Percentiles rank a stretch among this genome's conserved stretches.
Evolutionary conservation across 35 echinoderm and acorn worm species (phyloP).

Genomic region (Acanthaster planci): DNA sequence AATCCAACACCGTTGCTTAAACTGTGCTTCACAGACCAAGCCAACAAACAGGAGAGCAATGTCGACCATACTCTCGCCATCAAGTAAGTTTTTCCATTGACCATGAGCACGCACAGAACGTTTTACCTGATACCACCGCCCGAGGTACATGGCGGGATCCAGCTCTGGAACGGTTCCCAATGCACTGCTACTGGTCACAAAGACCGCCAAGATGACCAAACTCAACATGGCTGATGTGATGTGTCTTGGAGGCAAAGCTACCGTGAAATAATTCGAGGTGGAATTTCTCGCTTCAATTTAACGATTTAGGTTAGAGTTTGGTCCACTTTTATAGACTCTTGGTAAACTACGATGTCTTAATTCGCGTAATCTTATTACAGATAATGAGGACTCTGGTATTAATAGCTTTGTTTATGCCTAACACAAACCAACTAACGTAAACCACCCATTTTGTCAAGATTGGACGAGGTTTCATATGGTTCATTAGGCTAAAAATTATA

Average conservation of each 20-base stretch:
- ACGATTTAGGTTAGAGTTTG: not conserved
- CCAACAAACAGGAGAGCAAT: too few species aligned
- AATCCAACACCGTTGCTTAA: too few species aligned
- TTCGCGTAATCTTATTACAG: slow-evolving; percentile 7
- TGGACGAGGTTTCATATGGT: too few species aligned
- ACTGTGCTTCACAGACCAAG: too few species aligned
- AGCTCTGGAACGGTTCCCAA: slow-evolving; percentile 62
- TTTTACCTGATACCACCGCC: slow-evolving; percentile 79
- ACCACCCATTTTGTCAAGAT: too few species aligned
- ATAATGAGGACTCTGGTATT: not conserved
- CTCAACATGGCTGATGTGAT: not conserved
- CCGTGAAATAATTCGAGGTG: not conserved
- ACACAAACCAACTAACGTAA: not conserved
- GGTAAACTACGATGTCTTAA: not conserved
- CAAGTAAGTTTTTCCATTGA: too few species aligned
- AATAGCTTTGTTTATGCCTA: not conserved
- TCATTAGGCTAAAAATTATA: too few species aligned
- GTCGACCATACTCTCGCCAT: too few species aligned
- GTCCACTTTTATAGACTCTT: not conserved
- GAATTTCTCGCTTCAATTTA: not conserved
- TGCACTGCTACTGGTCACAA: not conserved
- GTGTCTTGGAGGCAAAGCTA: not conserved
- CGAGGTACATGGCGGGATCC: slow-evolving; percentile 46
- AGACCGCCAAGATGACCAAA: not conserved
- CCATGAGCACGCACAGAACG: too few species aligned